Base-by-base conservation (phyloP, 2,797 vertebrate genomes). In the Adelosebastes latens region DNA sequence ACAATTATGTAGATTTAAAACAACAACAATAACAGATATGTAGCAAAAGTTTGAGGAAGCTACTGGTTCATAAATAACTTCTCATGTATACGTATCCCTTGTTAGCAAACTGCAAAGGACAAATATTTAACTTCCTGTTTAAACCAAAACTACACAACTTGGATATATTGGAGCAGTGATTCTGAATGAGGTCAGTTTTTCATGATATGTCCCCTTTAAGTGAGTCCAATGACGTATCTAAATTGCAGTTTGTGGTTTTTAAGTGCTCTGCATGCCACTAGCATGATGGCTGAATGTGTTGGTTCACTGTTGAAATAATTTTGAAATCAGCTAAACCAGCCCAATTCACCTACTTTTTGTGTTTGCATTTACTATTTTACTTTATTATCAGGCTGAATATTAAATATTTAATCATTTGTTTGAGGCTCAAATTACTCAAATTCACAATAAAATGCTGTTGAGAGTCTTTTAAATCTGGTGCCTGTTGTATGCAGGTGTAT, bases 151-250 rank as follows among this genome's bases (percentile, higher is more conserved):
- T 31, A 42, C 13, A 42, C 39, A 42, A 42, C 39, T 42, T 42
- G 39, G 39, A 0, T 42, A 42, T 0, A 42, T 42, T 42, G 39
- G 0, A 42, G 39, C 0, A 42, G 39, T 3, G 39, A 42, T 42
- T 42, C 39, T 42, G 39, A 42, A 42, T 42, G 6, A 42, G 39
- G 13, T 16, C 2, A 1, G 0, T 42, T 42, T 42, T 1, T 42
- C 39, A 42, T 16, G 13, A 42, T 42, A 16, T 42, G 14, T 3
- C 39, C 39, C 39, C 39, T 42, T 16, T 42, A 42, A 42, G 36
- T 42, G 49, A 75, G 71, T 85, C 87, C 82, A 80, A 70, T 66
- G 77, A 77, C n/a, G 0, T 14, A 6, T 71, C 27, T 72, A 60
- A 67, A 79, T 55, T 65, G 68, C 52, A 61, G 53, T 59, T 76